Percentiles rank a stretch among this genome's conserved stretches.
Evolutionary conservation across 2,797 vertebrate species (phyloP).

Genomic region (Vespertilio murinus): DNA sequence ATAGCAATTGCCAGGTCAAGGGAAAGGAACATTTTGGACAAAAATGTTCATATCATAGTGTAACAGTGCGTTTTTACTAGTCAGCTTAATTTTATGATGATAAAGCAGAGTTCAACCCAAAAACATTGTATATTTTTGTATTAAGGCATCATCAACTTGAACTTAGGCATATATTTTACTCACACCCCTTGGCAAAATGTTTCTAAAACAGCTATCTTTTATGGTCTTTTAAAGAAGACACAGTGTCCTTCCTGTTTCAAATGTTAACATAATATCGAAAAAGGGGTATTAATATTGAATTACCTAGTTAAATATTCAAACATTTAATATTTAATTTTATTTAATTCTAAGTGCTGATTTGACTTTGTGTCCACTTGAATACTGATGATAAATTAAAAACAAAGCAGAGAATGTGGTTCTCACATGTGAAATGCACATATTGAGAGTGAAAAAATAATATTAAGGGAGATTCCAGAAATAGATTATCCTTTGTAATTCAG

Average conservation of each 20-base stretch:
- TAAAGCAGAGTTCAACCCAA: background rate
- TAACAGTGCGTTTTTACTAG: background rate
- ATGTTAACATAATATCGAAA: background rate
- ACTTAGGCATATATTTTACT: background rate
- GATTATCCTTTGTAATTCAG: background rate
- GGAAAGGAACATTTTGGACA: background rate
- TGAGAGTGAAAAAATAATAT: background rate
- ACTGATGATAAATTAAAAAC: background rate
- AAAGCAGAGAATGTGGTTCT: background rate
- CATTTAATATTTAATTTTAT: background rate
- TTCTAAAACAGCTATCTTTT: background rate
- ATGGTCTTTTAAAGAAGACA: background rate
- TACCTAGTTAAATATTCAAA: background rate
- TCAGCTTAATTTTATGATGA: conserved; percentile 11
- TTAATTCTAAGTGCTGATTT: background rate
- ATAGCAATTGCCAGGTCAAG: background rate
- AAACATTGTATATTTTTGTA: background rate
- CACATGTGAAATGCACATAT: background rate
- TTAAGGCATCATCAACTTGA: background rate
- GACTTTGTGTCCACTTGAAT: background rate
- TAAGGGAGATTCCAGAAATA: background rate
- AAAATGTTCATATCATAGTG: background rate
- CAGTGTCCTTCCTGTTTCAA: background rate
- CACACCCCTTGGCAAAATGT: background rate
- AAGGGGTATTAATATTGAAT: background rate